These are phyloP conservation scores for Physocephala rufipes DNA, from an alignment of 2,888 invertebrate genomes.

Conservation along the genomic window DNA sequence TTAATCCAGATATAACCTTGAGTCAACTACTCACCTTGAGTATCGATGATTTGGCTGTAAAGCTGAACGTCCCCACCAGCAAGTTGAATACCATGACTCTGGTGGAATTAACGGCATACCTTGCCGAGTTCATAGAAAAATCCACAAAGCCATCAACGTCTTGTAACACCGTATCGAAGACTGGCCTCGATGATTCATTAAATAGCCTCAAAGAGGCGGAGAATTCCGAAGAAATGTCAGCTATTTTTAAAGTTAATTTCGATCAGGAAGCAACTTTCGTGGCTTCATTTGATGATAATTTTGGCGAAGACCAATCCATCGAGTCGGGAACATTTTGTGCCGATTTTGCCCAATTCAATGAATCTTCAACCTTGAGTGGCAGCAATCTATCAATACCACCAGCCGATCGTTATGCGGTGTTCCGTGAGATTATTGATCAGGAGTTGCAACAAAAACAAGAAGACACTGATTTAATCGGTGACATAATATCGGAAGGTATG, in stretches of 20 bases:
- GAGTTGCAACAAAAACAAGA: constrained; percentile 71
- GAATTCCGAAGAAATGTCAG: constrained; percentile 53
- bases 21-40: constrained; percentile 84
- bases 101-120: constrained; percentile 83
- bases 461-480: constrained; percentile 59
- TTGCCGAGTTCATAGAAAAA: constrained; percentile 71
- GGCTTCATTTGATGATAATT: constrained; percentile 75
- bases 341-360: constrained; percentile 73
- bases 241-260: constrained; percentile 63
- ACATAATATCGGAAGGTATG: constrained; percentile 50
- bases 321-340: constrained; percentile 68
- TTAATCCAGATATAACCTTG: constrained; percentile 76
- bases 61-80: constrained; percentile 79
- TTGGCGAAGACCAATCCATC: constrained; percentile 65
- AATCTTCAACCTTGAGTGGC: constrained; percentile 41
- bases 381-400: constrained; percentile 65
- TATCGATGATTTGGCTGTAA: constrained; percentile 80
- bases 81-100: constrained; percentile 86
- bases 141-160: constrained; percentile 43
- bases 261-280: constrained; percentile 66
- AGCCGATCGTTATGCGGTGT: constrained; percentile 87
- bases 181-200: constrained; percentile 37
- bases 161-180: constrained; percentile 29
- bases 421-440: constrained; percentile 85
- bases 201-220: constrained; percentile 47